Conservation (phyloP, 2,797 vertebrate genomes). For the Oreochromis grahami region DNA sequence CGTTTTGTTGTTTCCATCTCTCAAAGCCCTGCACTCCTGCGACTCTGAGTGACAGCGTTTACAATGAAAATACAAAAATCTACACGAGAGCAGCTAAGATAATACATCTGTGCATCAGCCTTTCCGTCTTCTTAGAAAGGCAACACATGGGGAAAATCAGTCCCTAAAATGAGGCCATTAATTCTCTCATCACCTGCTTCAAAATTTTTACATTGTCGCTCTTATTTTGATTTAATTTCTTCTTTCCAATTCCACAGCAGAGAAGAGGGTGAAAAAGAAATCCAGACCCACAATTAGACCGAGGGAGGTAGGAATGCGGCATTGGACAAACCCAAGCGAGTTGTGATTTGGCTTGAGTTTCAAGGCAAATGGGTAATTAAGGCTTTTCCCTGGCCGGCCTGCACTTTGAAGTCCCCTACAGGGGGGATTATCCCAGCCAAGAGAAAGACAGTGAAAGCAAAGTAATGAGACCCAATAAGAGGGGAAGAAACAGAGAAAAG, state of each 20-base stretch:
- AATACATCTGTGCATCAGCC: not conserved
- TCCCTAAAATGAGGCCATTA: conserved; percentile 18
- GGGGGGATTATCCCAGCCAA: conserved; percentile 75
- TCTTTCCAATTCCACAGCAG: conserved; percentile 4
- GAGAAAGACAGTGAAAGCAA: conserved; percentile 52
- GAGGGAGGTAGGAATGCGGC: conserved; percentile 56
- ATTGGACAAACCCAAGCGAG: conserved; percentile 53
- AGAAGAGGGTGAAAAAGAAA: conserved; percentile 6
- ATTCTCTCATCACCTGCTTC: conserved; percentile 32
- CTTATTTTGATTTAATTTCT: conserved; percentile 51
- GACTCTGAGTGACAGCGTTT: not conserved
- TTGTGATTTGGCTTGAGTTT: conserved; percentile 77
- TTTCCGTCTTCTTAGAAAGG: not conserved
- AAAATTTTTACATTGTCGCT: conserved; percentile 22
- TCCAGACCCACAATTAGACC: conserved; percentile 61
- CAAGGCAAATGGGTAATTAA: conserved; percentile 79
- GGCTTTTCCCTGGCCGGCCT: conserved; percentile 73
- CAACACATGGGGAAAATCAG: not conserved
- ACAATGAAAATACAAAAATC: not conserved
- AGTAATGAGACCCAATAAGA: conserved; percentile 58
- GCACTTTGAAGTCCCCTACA: conserved; percentile 78
- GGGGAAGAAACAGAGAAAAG: conserved; percentile 5
- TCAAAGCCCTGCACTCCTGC: not conserved
- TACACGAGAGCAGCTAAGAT: not conserved
- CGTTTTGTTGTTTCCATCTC: not conserved